Evolutionary conservation across 2,797 vertebrate genomes (phyloP).

Genomic region (Labroides dimidiatus): DNA sequence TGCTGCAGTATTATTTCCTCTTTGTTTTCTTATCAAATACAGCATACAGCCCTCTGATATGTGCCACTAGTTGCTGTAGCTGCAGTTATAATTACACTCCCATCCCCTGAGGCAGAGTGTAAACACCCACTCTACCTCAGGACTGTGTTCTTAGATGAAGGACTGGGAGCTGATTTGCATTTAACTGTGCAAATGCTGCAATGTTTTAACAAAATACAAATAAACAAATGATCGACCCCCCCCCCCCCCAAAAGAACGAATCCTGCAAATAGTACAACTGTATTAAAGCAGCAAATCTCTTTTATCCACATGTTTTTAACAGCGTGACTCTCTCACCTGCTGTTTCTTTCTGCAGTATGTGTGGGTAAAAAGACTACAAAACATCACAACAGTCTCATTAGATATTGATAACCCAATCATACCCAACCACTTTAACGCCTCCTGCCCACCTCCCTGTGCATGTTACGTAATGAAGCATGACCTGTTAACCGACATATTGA

Average conservation of each 20-base stretch:
- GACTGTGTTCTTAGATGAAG: neutral
- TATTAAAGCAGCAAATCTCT: slow-evolving; percentile 20
- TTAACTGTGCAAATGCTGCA: slow-evolving; percentile 2
- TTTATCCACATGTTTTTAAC: slow-evolving; percentile 17
- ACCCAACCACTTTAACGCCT: neutral
- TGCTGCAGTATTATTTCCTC: neutral
- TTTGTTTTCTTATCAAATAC: slow-evolving; percentile 1
- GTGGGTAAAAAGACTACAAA: neutral
- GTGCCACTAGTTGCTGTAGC: slow-evolving; percentile 24
- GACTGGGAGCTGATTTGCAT: slow-evolving; percentile 1
- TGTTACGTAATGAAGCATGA: neutral
- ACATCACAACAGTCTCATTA: too few species aligned
- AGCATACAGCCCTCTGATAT: neutral
- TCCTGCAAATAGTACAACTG: slow-evolving; percentile 25
- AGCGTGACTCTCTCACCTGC: neutral
- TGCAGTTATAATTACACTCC: slow-evolving; percentile 35
- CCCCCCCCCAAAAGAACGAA: neutral
- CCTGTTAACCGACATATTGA: slow-evolving; percentile 4
- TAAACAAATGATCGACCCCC: neutral
- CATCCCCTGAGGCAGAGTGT: slow-evolving; percentile 25
- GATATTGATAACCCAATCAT: neutral
- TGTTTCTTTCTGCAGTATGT: too few species aligned
- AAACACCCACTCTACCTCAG: slow-evolving; percentile 21
- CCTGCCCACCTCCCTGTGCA: neutral
- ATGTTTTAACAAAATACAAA: neutral